phyloP scores from a whole-genome alignment of 2,797 vertebrate genomes.

The Iguana delicatissima region DNA sequence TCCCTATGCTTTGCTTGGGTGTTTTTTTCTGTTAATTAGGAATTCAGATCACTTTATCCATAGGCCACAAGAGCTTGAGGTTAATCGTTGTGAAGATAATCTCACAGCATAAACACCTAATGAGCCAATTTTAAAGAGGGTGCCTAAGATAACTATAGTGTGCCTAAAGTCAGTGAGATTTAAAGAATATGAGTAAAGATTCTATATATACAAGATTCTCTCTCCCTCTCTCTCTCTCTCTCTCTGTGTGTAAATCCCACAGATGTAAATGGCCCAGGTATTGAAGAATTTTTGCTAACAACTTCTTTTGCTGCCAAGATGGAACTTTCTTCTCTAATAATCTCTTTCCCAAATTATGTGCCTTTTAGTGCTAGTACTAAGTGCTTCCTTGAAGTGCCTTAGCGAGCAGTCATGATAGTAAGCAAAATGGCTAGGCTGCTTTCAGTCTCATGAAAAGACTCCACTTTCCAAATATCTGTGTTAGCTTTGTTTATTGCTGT shows the following conservation, averaged over 20 bases:
- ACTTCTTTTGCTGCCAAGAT: not conserved
- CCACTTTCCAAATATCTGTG: not conserved
- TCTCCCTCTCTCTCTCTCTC: too few relatives aligned
- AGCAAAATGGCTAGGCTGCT: not conserved
- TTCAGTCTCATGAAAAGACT: not conserved
- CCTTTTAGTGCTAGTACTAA: not conserved
- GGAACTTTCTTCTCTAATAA: not conserved
- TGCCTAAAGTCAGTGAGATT: not conserved
- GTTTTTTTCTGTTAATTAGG: not conserved
- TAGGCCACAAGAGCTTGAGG: not conserved
- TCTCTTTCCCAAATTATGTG: not conserved
- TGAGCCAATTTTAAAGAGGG: not conserved
- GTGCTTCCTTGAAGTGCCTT: not conserved
- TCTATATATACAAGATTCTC: not conserved
- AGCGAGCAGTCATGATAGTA: not conserved
- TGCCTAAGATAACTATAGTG: not conserved
- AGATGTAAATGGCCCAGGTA: not conserved
- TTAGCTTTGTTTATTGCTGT: not conserved
- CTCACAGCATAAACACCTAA: not conserved
- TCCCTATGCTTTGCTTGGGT: not conserved
- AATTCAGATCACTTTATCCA: not conserved
- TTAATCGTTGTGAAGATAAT: not conserved
- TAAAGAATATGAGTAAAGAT: not conserved
- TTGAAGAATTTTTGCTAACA: not conserved
- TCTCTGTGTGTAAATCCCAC: not conserved